Percentiles rank a stretch among this genome's conserved stretches.
phyloP scores from a whole-genome alignment of 1,140 invertebrate genomes.

The Drosophila watanabei region DNA sequence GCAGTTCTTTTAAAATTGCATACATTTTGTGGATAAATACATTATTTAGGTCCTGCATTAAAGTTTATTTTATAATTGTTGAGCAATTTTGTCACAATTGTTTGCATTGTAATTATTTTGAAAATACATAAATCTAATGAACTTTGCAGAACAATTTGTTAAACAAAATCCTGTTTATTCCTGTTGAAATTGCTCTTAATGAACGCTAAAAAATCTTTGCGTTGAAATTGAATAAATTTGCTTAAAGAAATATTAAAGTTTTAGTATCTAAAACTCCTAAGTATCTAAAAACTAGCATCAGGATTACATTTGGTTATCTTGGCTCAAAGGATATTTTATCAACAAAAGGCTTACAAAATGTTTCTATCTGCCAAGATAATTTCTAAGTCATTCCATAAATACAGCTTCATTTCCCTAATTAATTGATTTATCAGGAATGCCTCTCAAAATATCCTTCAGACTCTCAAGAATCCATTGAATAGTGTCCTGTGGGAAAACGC shows the following conservation, averaged over 20 bases:
- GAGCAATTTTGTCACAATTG: background rate
- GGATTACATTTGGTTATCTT: too few species aligned
- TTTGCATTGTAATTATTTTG: background rate
- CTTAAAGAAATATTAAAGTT: background rate
- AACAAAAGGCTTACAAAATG: too few species aligned
- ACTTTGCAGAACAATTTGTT: background rate
- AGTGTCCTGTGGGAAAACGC: slow-evolving; percentile 2
- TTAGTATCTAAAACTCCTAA: too few species aligned
- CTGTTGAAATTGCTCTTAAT: background rate
- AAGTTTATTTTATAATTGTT: slow-evolving; percentile 10
- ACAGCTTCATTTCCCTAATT: background rate
- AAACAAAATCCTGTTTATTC: background rate
- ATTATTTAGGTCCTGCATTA: slow-evolving; percentile 4
- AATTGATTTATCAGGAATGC: slow-evolving; percentile 17
- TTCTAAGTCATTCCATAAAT: background rate
- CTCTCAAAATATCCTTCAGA: background rate
- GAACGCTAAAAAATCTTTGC: background rate
- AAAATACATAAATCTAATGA: background rate
- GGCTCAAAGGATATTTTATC: too few species aligned
- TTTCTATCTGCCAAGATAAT: background rate
- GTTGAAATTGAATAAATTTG: background rate
- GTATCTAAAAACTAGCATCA: too few species aligned
- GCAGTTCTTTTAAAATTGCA: background rate
- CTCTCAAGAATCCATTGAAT: slow-evolving; percentile 24
- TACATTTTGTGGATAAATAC: slow-evolving; percentile 6